Base-by-base conservation (phyloP, 2,113 vertebrate species). In the Isurus oxyrinchus region DNA sequence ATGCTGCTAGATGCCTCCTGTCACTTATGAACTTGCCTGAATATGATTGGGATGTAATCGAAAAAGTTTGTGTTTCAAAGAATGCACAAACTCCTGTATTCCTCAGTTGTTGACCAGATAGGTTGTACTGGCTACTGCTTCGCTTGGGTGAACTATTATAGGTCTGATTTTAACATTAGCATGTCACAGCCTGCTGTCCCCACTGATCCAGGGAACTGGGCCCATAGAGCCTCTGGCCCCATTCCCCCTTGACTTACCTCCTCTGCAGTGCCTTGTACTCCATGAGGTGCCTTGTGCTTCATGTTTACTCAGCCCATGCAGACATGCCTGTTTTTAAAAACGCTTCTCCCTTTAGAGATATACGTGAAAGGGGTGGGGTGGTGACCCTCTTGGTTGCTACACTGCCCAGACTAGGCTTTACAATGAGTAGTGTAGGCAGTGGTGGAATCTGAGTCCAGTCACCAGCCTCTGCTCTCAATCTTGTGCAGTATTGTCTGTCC, bases 201-300 rank as follows among this genome's bases (percentile, higher is more conserved):
- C 16, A 59, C 11, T n/a, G 5, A 91, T 5, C 13, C 14, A 7
- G 31, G 55, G 49, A 66, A 31, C 55, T 61, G 55, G 11, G 11
- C 13, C 88, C 55, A 59, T 6, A 90, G 40, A 21, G 2, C 53
- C 55, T 16, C 55, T 91, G 53, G 3, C 57, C 27, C 55, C 59
- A 40, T 3, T 40, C 61, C 0, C 59, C 59, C 59, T 40, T 5
- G 23, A 57, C 19, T 40, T 61, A 63, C 14, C n/a, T 61, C 66
- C 61, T 61, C 59, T 63, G 57, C 35, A 63, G 90, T 94, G 90
- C 90, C 90, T 94, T 94, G 90, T 94, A 94, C 19, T 94, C 90
- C 57, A 16, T 94, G 90, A 94, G 90, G 90, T 40, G 19, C 59
- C 90, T 84, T 49, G 59, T 21, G 16, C 90, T 40, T 94, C 81